Evolutionary conservation across 1,140 invertebrate genomes (phyloP).

Genomic region (Tachypleus tridentatus): DNA sequence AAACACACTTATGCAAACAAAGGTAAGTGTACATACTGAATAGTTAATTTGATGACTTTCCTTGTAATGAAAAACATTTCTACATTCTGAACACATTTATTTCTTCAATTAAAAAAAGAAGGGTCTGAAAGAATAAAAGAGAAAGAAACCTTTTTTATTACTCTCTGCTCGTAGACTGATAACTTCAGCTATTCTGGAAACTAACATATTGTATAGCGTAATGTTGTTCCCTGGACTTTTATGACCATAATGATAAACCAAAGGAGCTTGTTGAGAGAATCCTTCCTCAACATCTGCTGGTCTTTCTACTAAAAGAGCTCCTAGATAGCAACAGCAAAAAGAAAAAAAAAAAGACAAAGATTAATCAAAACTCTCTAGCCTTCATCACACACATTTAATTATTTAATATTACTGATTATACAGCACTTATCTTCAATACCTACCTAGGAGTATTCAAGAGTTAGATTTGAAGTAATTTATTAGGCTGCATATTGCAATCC

Average conservation of each 20-base stretch:
- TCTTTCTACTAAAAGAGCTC: slow-evolving; percentile 76
- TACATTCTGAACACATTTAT: not conserved
- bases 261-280: slow-evolving; percentile 76
- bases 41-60: not conserved
- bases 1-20: not conserved
- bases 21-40: not conserved
- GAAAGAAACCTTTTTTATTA: slow-evolving; percentile 26
- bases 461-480: too few relatives aligned
- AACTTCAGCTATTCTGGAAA: slow-evolving; percentile 70
- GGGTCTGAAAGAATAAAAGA: too few relatives aligned
- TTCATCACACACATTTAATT: too few relatives aligned
- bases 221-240: slow-evolving; percentile 61
- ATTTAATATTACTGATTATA: too few relatives aligned
- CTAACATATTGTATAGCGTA: slow-evolving; percentile 72
- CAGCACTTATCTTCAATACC: too few relatives aligned
- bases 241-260: slow-evolving; percentile 91
- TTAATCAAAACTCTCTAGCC: not conserved
- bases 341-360: not conserved
- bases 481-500: too few relatives aligned
- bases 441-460: too few relatives aligned
- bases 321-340: slow-evolving; percentile 35
- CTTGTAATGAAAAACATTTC: not conserved
- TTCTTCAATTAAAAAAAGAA: not conserved
- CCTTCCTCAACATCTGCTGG: slow-evolving; percentile 85
- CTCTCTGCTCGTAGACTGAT: slow-evolving; percentile 38